Conservation (phyloP, 2,113 vertebrate genomes). For the Kobus ellipsiprymnus region DNA sequence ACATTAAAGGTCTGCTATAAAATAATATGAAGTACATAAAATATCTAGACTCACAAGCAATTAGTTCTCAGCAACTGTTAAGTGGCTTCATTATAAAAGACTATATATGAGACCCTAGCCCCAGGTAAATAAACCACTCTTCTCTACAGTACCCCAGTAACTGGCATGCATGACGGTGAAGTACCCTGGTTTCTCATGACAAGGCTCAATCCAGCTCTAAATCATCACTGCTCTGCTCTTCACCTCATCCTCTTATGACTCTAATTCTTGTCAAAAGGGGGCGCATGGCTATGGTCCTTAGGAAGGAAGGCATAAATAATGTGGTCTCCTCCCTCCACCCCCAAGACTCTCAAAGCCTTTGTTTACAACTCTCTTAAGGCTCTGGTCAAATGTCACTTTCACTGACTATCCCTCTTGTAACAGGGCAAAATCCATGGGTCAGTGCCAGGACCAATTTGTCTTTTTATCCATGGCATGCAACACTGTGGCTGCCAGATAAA, state of each 20-base stretch:
- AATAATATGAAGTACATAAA: not conserved
- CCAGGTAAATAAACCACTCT: not conserved
- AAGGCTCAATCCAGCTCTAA: not conserved
- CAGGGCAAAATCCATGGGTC: not conserved
- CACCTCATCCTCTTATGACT: not conserved
- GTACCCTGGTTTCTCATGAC: not conserved
- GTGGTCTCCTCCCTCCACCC: not conserved
- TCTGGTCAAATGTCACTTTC: not conserved
- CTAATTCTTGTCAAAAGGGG: not conserved
- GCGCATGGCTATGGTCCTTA: not conserved
- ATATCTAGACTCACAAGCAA: not conserved
- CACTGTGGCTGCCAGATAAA: not conserved
- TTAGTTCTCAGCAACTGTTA: not conserved
- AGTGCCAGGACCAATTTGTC: not conserved
- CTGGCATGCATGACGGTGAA: not conserved
- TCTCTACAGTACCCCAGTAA: not conserved
- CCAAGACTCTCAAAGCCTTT: not conserved
- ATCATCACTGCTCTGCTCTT: not conserved
- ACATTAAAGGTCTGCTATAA: not conserved
- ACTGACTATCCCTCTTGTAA: not conserved
- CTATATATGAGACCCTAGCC: not conserved
- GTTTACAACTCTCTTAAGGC: not conserved
- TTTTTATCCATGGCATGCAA: not conserved
- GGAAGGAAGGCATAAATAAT: not conserved
- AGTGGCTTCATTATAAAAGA: not conserved